Conservation (phyloP, 2,797 vertebrate genomes). For the Bradypodion pumilum region DNA sequence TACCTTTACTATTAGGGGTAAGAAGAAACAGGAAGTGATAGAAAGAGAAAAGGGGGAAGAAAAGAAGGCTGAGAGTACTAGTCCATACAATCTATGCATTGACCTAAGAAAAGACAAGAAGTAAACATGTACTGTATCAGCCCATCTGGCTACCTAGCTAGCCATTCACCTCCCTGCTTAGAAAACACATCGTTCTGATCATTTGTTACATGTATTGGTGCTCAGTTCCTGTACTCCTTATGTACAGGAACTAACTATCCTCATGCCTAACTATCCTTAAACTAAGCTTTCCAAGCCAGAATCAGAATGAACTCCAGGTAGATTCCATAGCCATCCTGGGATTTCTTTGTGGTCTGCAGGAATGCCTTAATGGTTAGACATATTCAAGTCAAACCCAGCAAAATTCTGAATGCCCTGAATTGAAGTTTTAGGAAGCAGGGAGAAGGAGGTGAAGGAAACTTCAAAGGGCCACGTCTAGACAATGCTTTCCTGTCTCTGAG, state of each 20-base stretch:
- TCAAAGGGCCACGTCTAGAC: constrained; percentile 78
- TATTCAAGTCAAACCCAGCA: constrained; percentile 2
- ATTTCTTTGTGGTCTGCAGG: constrained; percentile 43
- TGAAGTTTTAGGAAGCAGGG: constrained; percentile 40
- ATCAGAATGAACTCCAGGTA: constrained; percentile 50
- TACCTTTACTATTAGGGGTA: no score
- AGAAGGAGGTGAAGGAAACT: constrained; percentile 68
- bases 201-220: no score
- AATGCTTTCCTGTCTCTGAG: constrained; percentile 74
- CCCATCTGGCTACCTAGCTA: no score
- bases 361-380: constrained; percentile 31
- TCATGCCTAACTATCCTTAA: not conserved
- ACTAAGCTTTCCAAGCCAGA: constrained; percentile 48
- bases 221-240: not conserved
- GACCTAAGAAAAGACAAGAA: no score
- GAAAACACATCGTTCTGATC: no score
- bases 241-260: constrained; percentile 33
- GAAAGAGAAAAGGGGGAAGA: no score
- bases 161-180: no score
- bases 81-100: no score
- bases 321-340: constrained; percentile 24
- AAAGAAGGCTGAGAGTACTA: no score
- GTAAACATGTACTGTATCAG: no score
- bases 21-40: no score
- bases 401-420: not conserved